phyloP scores from a whole-genome alignment of 2,113 vertebrate genomes.

The Vulpes ferrilata region DNA sequence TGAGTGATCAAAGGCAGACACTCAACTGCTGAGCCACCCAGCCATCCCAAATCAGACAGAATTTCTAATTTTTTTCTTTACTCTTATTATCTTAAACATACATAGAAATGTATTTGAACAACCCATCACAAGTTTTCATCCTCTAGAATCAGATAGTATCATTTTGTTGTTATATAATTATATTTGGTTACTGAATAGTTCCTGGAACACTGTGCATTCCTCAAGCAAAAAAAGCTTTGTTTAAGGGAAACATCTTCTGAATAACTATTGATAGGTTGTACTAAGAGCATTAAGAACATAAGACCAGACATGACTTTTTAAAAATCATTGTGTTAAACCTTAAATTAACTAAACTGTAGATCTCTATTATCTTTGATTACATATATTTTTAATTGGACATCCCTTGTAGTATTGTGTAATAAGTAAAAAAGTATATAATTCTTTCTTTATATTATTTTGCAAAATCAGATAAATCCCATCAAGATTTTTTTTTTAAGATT shows the following conservation, averaged over 20 bases:
- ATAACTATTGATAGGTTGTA: conserved; percentile 6
- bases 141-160: not conserved
- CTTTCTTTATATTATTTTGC: not conserved
- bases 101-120: conserved; percentile 16
- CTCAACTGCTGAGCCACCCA: too few species aligned
- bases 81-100: not conserved
- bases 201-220: not conserved
- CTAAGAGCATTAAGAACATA: not conserved
- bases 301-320: not conserved
- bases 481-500: not conserved
- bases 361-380: conserved; percentile 1
- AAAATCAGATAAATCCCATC: conserved; percentile 5
- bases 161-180: conserved; percentile 41
- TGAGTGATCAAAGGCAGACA: too few species aligned
- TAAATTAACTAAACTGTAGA: not conserved
- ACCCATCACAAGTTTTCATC: not conserved
- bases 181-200: not conserved
- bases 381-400: not conserved
- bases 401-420: not conserved
- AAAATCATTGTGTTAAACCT: not conserved
- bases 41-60: not conserved
- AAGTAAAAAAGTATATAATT: not conserved
- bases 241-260: conserved; percentile 12
- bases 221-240: conserved; percentile 9
- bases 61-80: not conserved